These are phyloP conservation scores for Allochrocebus solatus DNA, from an alignment of 2,797 vertebrate genomes.

Conservation along the genomic window DNA sequence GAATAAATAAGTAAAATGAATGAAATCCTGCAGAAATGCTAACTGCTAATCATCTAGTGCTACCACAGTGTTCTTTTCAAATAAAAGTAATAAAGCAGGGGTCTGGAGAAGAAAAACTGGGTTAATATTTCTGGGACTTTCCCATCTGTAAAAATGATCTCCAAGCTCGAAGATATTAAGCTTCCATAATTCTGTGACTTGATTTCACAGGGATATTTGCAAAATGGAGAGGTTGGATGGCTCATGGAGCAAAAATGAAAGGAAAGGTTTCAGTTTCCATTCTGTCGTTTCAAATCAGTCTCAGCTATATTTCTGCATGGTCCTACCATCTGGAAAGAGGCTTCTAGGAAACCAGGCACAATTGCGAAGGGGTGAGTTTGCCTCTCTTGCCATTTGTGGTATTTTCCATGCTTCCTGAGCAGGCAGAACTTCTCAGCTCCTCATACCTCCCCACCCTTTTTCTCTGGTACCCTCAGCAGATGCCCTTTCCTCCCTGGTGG, in stretches of 20 bases:
- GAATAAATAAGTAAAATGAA: not conserved
- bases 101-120: not conserved
- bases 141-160: not conserved
- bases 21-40: not conserved
- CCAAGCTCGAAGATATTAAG: not conserved
- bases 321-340: not conserved
- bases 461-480: not conserved
- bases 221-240: not conserved
- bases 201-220: not conserved
- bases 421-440: not conserved
- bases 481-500: not conserved
- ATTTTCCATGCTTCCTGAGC: not conserved
- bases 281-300: not conserved
- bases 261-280: not conserved
- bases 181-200: not conserved
- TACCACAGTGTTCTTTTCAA: not conserved
- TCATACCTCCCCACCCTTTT: accelerated
- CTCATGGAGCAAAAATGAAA: not conserved
- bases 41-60: not conserved
- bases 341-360: not conserved
- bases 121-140: not conserved
- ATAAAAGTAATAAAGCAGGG: not conserved
- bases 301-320: not conserved
- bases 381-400: not conserved
- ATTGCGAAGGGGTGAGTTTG: not conserved